A percentile compares a stretch with the other conserved stretches of the same genome.
Conservation (phyloP, 30 jellyfish, hydroid and myxozoan species). For the Cassiopea andromeda region DNA sequence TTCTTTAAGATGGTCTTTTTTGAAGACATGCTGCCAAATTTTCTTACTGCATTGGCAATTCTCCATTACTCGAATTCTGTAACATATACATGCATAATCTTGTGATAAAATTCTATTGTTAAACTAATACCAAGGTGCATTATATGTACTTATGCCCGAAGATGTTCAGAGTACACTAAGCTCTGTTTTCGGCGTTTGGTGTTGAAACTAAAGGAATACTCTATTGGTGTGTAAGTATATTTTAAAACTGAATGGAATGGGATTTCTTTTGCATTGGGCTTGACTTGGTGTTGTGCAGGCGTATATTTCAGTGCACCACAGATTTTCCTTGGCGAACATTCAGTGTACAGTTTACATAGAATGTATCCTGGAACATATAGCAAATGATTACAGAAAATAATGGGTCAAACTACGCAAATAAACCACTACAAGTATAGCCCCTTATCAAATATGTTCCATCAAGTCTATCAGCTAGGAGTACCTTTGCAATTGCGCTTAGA, state of each 20-base stretch:
- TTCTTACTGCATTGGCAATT: no score
- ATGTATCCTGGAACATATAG: no score
- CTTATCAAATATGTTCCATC: no score
- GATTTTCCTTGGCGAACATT: no score
- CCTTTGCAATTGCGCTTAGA: no score
- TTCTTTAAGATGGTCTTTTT: neutral
- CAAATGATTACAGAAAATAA: no score
- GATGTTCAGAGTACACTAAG: neutral
- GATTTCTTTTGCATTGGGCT: neutral
- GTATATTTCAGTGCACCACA: no score
- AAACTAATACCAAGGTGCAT: neutral
- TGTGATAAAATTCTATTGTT: neutral
- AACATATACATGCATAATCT: neutral
- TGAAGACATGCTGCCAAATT: slow-evolving; percentile 9
- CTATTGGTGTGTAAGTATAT: neutral
- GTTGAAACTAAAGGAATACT: neutral
- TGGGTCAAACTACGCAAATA: no score
- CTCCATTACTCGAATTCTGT: neutral
- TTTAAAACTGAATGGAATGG: neutral
- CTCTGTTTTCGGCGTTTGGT: no score
- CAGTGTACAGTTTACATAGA: no score
- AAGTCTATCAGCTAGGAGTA: no score
- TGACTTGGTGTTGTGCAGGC: neutral
- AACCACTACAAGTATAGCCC: no score
- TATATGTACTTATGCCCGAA: neutral